Base-by-base conservation (phyloP, 1,140 invertebrate genomes). In the Panagrolaimus sp. region DNA sequence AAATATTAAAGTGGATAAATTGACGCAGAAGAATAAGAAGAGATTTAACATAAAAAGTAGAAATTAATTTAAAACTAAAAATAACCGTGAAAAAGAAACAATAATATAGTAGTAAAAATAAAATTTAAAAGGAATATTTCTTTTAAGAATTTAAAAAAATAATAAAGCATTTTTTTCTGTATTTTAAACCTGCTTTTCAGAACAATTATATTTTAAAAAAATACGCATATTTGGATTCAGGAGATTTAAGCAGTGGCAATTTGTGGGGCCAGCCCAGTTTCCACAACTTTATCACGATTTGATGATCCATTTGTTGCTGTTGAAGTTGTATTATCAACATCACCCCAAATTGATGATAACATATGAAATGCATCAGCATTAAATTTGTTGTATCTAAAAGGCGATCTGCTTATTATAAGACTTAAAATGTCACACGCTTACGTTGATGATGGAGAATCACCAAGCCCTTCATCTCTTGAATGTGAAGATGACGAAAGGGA, bases 361-460 rank as follows among this genome's bases (percentile, higher is more conserved):
- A 25, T 20, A 20, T 27, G 51, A 27, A 25, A 57, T 14, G n/a
- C 51, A 27, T 57, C 51, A 27, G 9, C 27, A 27, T 57, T 57
- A 9, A 57, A 25, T 27, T 57, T 57, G 51, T 20, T 57, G n/a
- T 57, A 57, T 2, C 51, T 57, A 27, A 57, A n/a, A n/a, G n/a
- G n/a, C n/a, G n/a, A n/a, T n/a, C n/a, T n/a, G n/a, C n/a, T n/a
- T n/a, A n/a, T n/a, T n/a, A n/a, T n/a, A n/a, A n/a, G n/a, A n/a
- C n/a, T n/a, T n/a, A n/a, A 57, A 57, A 11, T 20, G 51, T 9
- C 0, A 11, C 13, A 20, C 8, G 66, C 67, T 67, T 53, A 69
- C 67, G 65, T 66, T n/a, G 45, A 63, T n/a, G 62, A 31, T 20
- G 67, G 67, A 25, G 67, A 69, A 20, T 67, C 66, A 42, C 67